A percentile compares a stretch with the other conserved stretches of the same genome.
phyloP scores from a whole-genome alignment of 2,797 vertebrate genomes.

The Channallabes apus region DNA sequence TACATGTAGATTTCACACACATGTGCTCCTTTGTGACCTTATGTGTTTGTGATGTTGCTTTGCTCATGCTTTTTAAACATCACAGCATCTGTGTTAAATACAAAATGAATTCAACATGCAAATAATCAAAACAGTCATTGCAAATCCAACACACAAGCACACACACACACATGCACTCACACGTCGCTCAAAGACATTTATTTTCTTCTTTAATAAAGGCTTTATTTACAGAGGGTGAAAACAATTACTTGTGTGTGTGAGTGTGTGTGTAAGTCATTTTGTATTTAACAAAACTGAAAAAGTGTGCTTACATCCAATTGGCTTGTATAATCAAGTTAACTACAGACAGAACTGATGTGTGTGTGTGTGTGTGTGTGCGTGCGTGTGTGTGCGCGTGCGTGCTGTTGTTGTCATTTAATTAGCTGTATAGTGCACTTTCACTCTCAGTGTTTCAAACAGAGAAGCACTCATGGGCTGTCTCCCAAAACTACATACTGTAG shows the following conservation, averaged over 20 bases:
- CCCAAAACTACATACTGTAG: not conserved
- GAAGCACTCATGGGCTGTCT: not conserved
- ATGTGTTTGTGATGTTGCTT: not conserved
- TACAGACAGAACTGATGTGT: conserved; percentile 53
- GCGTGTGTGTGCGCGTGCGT: not conserved
- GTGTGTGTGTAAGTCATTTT: conserved; percentile 61
- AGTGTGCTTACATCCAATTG: conserved; percentile 57
- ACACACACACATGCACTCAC: not conserved
- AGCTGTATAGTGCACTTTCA: not conserved
- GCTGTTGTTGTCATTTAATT: conserved; percentile 6
- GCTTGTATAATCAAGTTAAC: conserved; percentile 52
- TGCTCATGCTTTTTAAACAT: conserved; percentile 46
- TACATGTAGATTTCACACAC: not conserved
- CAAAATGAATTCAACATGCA: conserved; percentile 59
- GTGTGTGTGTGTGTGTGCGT: not conserved
- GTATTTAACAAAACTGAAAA: conserved; percentile 66
- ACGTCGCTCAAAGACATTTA: conserved; percentile 48
- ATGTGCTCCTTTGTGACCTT: not conserved
- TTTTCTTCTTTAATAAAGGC: conserved; percentile 65
- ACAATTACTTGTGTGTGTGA: conserved; percentile 61
- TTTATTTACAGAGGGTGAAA: conserved; percentile 73
- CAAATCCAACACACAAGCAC: not conserved
- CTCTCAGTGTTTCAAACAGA: not conserved
- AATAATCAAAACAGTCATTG: conserved; percentile 40
- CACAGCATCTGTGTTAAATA: conserved; percentile 66